phyloP scores from a whole-genome alignment of 2,113 vertebrate genomes.

The Carettochelys insculpta region DNA sequence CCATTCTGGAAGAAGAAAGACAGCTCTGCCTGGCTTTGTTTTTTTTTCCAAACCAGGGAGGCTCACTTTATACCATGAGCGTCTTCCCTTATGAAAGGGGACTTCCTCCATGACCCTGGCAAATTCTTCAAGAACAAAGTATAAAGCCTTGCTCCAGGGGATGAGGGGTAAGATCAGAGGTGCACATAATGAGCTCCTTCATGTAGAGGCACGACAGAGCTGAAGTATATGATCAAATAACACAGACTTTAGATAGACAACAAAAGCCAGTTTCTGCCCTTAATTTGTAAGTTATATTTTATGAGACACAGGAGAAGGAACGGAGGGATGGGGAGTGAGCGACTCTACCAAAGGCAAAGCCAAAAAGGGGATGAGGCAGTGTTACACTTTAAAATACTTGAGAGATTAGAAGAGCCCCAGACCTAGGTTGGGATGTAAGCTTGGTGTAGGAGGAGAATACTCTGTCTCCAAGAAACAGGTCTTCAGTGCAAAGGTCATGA shows the following conservation, averaged over 20 bases:
- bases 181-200: background rate
- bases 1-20: background rate
- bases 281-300: background rate
- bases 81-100: conserved; percentile 8
- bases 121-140: background rate
- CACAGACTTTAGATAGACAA: background rate
- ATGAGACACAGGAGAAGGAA: background rate
- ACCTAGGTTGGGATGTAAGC: background rate
- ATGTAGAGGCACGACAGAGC: background rate
- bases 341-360: background rate
- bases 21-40: background rate
- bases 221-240: background rate
- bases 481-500: background rate
- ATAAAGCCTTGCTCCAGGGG: conserved; percentile 32
- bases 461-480: background rate
- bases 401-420: rapidly evolving
- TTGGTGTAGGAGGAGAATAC: background rate
- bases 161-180: background rate
- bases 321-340: background rate
- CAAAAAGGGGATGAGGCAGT: rapidly evolving
- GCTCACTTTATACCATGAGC: background rate
- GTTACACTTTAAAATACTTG: background rate
- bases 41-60: background rate
- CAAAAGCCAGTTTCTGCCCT: background rate
- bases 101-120: background rate